A percentile compares a stretch with the other conserved stretches of the same genome.
phyloP scores from a whole-genome alignment of 2,797 vertebrate genomes.

The Gymnoscopelus microlampas region DNA sequence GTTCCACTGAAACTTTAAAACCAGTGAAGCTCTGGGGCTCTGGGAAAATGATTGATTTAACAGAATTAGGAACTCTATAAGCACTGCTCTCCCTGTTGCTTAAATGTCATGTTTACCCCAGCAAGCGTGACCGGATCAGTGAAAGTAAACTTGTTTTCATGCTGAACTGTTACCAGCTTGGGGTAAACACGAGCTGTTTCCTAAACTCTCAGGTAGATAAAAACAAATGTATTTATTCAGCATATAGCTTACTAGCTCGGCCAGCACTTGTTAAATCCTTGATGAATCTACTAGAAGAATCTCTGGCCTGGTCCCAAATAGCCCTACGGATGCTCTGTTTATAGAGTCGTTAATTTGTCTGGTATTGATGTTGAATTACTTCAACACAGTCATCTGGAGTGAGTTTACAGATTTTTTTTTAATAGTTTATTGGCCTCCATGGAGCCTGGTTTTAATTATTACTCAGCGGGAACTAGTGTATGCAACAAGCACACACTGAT shows the following conservation, averaged over 20 bases:
- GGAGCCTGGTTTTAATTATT: not conserved
- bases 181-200: constrained; percentile 53
- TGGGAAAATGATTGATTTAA: not conserved
- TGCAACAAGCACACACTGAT: not conserved
- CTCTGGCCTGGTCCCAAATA: not conserved
- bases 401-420: not conserved
- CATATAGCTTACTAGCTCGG: no score
- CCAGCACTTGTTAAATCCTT: not conserved
- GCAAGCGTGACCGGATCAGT: constrained; percentile 55
- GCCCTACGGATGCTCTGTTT: not conserved
- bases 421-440: no score
- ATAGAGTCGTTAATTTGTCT: constrained; percentile 1
- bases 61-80: constrained; percentile 26
- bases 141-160: constrained; percentile 20
- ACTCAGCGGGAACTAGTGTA: not conserved
- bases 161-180: constrained; percentile 16
- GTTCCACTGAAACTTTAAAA: constrained; percentile 4
- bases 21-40: constrained; percentile 26
- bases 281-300: constrained; percentile 13
- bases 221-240: constrained; percentile 25
- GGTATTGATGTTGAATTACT: constrained; percentile 2
- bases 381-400: not conserved
- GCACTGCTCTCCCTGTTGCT: constrained; percentile 39
- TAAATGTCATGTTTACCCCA: constrained; percentile 34
- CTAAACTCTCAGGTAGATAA: constrained; percentile 34